These are phyloP conservation scores for Menura novaehollandiae DNA, from an alignment of 2,113 vertebrate genomes.

Conservation along the genomic window DNA sequence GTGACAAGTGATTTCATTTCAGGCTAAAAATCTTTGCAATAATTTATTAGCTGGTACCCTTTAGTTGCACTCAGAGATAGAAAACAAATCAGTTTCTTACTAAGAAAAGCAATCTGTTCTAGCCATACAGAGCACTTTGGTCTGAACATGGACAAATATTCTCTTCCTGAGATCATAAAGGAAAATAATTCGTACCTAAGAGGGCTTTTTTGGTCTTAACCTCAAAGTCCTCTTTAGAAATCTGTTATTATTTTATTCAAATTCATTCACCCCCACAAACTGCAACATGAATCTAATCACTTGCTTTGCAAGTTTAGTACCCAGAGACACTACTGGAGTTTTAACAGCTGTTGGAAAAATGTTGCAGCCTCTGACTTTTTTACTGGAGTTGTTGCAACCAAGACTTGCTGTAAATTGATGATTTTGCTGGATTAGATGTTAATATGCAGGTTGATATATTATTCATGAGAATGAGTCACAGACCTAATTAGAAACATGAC, in stretches of 20 bases:
- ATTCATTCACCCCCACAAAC: background rate
- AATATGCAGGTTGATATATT: constrained; percentile 52
- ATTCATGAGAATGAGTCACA: constrained; percentile 64
- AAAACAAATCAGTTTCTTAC: background rate
- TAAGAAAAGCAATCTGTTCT: background rate
- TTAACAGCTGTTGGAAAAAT: constrained; percentile 36
- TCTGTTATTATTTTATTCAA: background rate
- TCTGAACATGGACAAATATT: background rate
- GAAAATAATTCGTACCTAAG: background rate
- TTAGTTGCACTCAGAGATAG: background rate
- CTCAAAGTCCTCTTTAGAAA: background rate
- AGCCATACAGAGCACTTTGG: background rate
- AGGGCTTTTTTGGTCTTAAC: background rate
- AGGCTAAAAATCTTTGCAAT: background rate
- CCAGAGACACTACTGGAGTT: background rate
- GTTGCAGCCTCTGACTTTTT: constrained; percentile 16
- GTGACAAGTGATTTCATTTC: background rate
- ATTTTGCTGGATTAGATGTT: constrained; percentile 45
- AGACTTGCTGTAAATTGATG: constrained; percentile 46
- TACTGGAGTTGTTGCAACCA: background rate
- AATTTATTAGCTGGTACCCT: background rate
- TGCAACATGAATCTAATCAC: background rate
- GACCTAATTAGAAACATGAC: constrained; percentile 58
- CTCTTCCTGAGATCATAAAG: background rate
- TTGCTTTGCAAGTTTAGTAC: background rate